phyloP scores from a whole-genome alignment of 2,113 vertebrate genomes.

The Numenius arquata region DNA sequence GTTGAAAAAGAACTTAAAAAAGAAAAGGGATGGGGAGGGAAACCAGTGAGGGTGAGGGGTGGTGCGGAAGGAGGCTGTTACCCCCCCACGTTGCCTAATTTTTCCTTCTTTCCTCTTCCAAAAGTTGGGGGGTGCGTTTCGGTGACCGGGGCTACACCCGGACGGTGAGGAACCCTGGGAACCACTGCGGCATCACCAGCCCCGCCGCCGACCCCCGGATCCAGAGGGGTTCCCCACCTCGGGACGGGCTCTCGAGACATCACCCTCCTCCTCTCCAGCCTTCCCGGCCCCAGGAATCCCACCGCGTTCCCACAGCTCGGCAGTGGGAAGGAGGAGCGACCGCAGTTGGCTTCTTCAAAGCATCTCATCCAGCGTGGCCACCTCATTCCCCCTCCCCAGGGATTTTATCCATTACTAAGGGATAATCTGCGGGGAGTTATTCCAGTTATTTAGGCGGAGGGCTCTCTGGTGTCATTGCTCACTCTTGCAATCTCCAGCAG shows the following conservation, averaged over 20 bases:
- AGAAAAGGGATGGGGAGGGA: too few relatives aligned
- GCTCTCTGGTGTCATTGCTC: not conserved
- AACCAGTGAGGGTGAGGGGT: not conserved
- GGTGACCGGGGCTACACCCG: constrained; percentile 59
- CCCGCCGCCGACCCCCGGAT: constrained; percentile 39
- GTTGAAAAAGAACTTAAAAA: not conserved
- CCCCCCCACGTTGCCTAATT: not conserved
- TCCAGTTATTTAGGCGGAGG: not conserved
- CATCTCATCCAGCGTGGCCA: rapidly evolving
- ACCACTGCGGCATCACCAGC: constrained; percentile 55
- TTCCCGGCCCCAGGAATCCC: not conserved
- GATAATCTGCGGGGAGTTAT: not conserved
- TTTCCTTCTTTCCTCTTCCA: not conserved
- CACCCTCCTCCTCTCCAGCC: not conserved
- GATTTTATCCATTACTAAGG: not conserved
- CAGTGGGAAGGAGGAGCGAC: not conserved
- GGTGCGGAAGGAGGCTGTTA: rapidly evolving
- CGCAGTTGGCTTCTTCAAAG: not conserved
- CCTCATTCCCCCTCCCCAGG: not conserved
- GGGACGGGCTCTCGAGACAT: not conserved
- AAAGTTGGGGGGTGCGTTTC: constrained; percentile 48
- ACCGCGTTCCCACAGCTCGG: rapidly evolving
- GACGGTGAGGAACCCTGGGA: constrained; percentile 53
- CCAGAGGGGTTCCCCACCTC: not conserved
- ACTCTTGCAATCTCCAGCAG: not conserved